Conservation (phyloP, 92 coral and sea anemone species). For the Pocillopora meandrina region DNA sequence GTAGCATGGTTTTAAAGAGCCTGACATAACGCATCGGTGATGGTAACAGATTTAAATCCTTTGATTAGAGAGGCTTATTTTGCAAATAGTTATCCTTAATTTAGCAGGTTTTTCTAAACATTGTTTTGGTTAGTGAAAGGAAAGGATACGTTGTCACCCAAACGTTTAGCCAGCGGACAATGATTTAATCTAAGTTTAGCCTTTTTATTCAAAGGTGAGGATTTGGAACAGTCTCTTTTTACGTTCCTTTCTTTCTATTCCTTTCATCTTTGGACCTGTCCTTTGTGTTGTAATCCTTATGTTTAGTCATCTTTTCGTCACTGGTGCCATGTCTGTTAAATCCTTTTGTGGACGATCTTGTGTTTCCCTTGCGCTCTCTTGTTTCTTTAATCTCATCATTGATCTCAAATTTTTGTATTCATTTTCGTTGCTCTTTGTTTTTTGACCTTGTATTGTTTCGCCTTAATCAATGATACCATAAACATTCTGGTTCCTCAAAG, state of each 20-base stretch:
- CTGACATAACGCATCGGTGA: background rate
- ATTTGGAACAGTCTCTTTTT: background rate
- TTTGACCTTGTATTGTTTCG: constrained; percentile 15
- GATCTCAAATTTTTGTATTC: constrained; percentile 24
- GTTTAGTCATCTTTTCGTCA: constrained; percentile 2
- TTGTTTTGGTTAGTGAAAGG: background rate
- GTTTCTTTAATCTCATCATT: constrained; percentile 37
- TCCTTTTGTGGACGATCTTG: constrained; percentile 23
- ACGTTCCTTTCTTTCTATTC: background rate
- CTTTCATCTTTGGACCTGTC: background rate
- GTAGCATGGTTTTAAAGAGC: background rate
- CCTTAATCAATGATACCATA: constrained; percentile 20
- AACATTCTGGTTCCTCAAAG: constrained; percentile 19
- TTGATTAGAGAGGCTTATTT: background rate
- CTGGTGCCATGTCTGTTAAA: constrained; percentile 29
- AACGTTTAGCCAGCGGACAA: background rate
- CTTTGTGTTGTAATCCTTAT: constrained; percentile 26
- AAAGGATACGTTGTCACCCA: background rate
- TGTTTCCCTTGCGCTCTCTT: constrained; percentile 23
- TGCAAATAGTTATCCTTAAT: background rate
- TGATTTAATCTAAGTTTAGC: background rate
- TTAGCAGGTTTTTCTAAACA: background rate
- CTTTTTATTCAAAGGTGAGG: background rate
- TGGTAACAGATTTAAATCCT: background rate
- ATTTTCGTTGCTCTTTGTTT: constrained; percentile 14